Evolutionary conservation across 1,140 invertebrate species (phyloP).

Genomic region (Globodera rostochiensis): DNA sequence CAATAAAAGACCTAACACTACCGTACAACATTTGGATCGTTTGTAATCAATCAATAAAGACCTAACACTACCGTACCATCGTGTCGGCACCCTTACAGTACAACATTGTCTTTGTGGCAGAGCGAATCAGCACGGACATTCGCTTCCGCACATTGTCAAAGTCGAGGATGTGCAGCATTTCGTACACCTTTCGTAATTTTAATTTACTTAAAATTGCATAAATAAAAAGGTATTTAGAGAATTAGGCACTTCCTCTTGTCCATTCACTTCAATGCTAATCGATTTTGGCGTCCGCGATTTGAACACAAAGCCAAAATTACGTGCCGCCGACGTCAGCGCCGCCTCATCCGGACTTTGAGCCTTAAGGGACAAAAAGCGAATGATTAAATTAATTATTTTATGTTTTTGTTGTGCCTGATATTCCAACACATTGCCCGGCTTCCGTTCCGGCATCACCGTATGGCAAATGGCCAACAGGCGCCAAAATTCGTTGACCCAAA

Average conservation of each 20-base stretch:
- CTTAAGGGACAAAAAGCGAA: neutral
- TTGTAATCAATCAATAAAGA: neutral
- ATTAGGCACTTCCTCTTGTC: slow-evolving; percentile 56
- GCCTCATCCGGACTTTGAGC: slow-evolving; percentile 95
- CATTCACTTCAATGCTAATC: slow-evolving; percentile 68
- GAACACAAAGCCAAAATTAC: slow-evolving; percentile 98
- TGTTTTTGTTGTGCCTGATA: slow-evolving; percentile 71
- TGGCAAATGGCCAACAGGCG: slow-evolving; percentile 83
- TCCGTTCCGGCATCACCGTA: slow-evolving; percentile 94
- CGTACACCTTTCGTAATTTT: slow-evolving; percentile 78
- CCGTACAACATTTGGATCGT: no score
- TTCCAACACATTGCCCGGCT: slow-evolving; percentile 75
- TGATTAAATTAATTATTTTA: neutral
- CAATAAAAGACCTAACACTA: neutral
- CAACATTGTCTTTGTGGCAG: slow-evolving; percentile 73
- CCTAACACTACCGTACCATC: slow-evolving; percentile 81
- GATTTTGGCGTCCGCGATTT: slow-evolving; percentile 68
- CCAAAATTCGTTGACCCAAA: slow-evolving; percentile 61
- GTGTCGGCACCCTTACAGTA: slow-evolving; percentile 99
- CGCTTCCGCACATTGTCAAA: slow-evolving; percentile 98
- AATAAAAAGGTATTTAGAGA: slow-evolving; percentile 16
- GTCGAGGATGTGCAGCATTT: slow-evolving; percentile 93
- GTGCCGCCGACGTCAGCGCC: slow-evolving; percentile 90
- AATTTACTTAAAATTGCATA: slow-evolving; percentile 72
- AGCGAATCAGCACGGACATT: slow-evolving; percentile 92